Conservation (phyloP, 2,113 vertebrate species). For the Entomyzon cyanotis region DNA sequence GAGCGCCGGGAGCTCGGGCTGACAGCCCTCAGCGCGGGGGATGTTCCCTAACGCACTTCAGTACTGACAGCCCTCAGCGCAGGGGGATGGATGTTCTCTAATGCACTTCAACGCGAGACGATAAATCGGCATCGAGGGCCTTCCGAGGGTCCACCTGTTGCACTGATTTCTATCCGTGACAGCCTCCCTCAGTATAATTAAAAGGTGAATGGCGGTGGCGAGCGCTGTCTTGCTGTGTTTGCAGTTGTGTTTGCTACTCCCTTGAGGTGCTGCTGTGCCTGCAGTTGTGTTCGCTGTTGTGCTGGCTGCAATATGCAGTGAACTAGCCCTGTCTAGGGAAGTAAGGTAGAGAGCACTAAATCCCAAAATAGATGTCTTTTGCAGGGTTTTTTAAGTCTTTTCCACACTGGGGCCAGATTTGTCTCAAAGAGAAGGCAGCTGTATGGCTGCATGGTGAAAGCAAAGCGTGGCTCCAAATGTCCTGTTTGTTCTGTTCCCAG, state of each 20-base stretch:
- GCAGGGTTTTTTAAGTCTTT: not conserved
- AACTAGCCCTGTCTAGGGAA: not conserved
- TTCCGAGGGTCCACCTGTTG: accelerated
- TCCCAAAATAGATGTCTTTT: accelerated
- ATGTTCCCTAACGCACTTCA: accelerated
- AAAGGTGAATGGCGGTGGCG: accelerated
- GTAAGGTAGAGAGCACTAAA: too few relatives aligned
- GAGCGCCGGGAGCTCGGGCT: accelerated
- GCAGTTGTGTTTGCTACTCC: accelerated
- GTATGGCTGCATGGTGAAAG: not conserved
- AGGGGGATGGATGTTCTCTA: too few relatives aligned
- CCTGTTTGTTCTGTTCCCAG: not conserved
- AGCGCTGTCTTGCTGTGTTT: accelerated
- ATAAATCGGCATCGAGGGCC: accelerated
- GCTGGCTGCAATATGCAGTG: accelerated
- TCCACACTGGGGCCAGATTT: not conserved
- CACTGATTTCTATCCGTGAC: too few relatives aligned
- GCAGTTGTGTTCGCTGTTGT: accelerated
- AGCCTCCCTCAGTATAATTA: not conserved
- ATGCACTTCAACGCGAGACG: accelerated
- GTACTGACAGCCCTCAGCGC: accelerated
- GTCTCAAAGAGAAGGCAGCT: not conserved
- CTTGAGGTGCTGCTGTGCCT: too few relatives aligned
- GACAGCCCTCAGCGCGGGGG: accelerated
- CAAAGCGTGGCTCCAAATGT: accelerated